Conservation (phyloP, 1,140 invertebrate genomes). For the Oreohelix idahoensis region DNA sequence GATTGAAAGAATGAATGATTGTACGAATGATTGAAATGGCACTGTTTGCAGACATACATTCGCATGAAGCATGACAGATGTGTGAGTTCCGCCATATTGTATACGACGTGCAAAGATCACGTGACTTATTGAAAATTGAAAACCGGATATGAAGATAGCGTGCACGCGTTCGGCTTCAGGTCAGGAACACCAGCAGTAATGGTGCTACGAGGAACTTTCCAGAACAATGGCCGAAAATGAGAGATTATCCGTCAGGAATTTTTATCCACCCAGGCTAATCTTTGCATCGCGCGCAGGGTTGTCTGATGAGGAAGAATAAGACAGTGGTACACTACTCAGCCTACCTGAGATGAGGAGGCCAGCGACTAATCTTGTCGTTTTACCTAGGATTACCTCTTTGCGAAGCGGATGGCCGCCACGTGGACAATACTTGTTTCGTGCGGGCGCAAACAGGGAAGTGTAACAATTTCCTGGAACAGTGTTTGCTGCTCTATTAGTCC, state of each 20-base stretch:
- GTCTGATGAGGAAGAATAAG: neutral
- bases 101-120: neutral
- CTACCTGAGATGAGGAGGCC: neutral
- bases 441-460: neutral
- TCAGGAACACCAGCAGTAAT: neutral
- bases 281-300: neutral
- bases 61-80: neutral
- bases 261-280: neutral
- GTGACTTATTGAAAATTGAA: neutral
- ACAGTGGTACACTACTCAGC: neutral
- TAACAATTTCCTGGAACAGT: constrained; percentile 11
- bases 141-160: neutral
- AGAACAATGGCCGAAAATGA: neutral
- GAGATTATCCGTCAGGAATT: neutral
- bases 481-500: neutral
- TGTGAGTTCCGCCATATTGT: neutral
- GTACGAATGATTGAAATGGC: too few species aligned
- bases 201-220: neutral
- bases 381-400: neutral
- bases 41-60: too few species aligned
- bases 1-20: too few species aligned
- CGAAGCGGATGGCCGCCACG: neutral
- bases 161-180: neutral
- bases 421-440: neutral
- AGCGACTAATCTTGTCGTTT: neutral